Base-by-base conservation (phyloP, 1,140 invertebrate genomes). In the Ephestia elutella region DNA sequence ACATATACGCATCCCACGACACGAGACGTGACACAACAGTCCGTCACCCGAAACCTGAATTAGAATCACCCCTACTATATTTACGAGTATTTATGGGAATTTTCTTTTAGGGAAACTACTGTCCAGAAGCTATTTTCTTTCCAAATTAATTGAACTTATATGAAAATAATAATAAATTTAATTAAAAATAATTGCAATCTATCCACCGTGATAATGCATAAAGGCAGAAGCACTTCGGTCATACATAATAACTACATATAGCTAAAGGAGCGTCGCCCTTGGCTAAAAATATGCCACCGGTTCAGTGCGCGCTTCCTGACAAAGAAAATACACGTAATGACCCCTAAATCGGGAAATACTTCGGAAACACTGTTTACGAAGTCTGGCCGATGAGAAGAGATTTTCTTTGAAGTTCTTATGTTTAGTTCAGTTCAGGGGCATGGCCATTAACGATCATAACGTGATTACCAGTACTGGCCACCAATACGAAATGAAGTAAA, bases 211-310 rank as follows among this genome's bases (percentile, higher is more conserved):
- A 82, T 76, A 74, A 73, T 68, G 76, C 75, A 79, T 62, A 76
- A 68, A 69, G 59, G 55, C 55, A 64, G 49, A 64, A 57, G 54
- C 62, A 56, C 53, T 54, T 38, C 53, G 56, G 8, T 17, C 28
- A n/a, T 3, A 8, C 30, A 32, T 32, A 32, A 32, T 32, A 32
- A 32, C 30, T 60, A n/a, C n/a, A n/a, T n/a, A 55, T 21, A 28
- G 44, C 11, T 13, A 50, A 54, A 32, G 30, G 80, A 72, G 75
- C 82, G 81, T 73, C 80, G 84, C 78, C 81, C 84, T 77, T 73
- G 71, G 69, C 82, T 84, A 85, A 84, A 85, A 84, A 85, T 87
- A 84, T 69, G 69, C 64, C 63, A 69, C 51, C 69, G 66, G 73
- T 82, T 81, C 78, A 80, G 58, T 72, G 75, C 68, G 74, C 73